These are phyloP conservation scores for Trichomalopsis sarcophagae DNA, from an alignment of 1,140 invertebrate species.

Conservation along the genomic window DNA sequence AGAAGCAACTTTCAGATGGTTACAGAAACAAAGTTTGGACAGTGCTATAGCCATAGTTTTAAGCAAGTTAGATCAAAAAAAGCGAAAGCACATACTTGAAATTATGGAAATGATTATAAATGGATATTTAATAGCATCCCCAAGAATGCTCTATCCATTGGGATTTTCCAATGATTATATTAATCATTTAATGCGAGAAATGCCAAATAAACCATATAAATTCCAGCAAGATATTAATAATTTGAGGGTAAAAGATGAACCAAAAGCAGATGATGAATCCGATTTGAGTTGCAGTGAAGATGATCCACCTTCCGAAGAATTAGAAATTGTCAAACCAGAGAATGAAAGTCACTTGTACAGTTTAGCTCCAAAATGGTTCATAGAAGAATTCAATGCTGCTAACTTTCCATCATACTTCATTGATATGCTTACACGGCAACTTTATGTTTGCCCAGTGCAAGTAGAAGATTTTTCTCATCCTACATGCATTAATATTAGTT, in stretches of 20 bases:
- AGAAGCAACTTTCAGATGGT: slow-evolving; percentile 82
- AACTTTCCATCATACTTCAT: slow-evolving; percentile 79
- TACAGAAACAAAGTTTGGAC: slow-evolving; percentile 81
- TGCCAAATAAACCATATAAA: slow-evolving; percentile 53
- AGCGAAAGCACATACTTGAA: slow-evolving; percentile 74
- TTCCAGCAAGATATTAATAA: slow-evolving; percentile 57
- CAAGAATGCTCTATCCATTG: slow-evolving; percentile 72
- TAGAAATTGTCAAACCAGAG: slow-evolving; percentile 8
- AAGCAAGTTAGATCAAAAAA: slow-evolving; percentile 75
- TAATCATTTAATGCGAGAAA: slow-evolving; percentile 42
- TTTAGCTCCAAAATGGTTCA: slow-evolving; percentile 79
- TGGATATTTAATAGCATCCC: slow-evolving; percentile 77
- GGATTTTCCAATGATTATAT: slow-evolving; percentile 58
- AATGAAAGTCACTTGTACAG: slow-evolving; percentile 45
- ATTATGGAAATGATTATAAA: slow-evolving; percentile 79
- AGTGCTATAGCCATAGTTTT: slow-evolving; percentile 82
- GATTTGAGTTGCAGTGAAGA: slow-evolving; percentile 44
- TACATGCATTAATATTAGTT: slow-evolving; percentile 78
- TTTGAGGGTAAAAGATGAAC: slow-evolving; percentile 46
- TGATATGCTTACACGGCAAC: slow-evolving; percentile 79
- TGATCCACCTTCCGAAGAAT: slow-evolving; percentile 29
- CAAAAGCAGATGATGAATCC: slow-evolving; percentile 54
- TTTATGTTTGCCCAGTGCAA: slow-evolving; percentile 83
- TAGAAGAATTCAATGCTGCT: slow-evolving; percentile 77
- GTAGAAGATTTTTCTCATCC: slow-evolving; percentile 81